phyloP scores from a whole-genome alignment of 2,888 invertebrate genomes.

The Heliothis peltigera region DNA sequence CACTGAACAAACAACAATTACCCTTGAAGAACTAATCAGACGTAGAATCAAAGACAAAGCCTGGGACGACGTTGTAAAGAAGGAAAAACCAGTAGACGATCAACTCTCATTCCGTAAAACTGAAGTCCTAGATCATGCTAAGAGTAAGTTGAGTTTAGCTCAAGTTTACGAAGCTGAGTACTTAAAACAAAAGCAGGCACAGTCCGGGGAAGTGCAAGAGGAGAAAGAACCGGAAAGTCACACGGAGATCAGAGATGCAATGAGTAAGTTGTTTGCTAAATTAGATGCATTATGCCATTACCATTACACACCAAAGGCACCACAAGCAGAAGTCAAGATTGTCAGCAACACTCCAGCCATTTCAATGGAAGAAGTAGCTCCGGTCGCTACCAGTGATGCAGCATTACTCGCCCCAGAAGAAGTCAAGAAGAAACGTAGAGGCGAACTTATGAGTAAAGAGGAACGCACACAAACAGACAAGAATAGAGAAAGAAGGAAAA shows the following conservation, averaged over 20 bases:
- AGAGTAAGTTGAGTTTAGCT: conserved; percentile 97
- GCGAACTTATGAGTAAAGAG: conserved; percentile 91
- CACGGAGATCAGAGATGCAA: conserved; percentile 93
- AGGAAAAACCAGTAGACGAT: conserved; percentile 95
- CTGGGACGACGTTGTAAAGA: conserved; percentile 98
- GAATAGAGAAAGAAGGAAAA: conserved; percentile 96
- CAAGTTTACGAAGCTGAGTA: conserved; percentile 98
- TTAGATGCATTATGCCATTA: conserved; percentile 98
- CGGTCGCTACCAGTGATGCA: conserved; percentile 95
- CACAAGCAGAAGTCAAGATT: conserved; percentile 96
- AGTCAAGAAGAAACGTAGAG: conserved; percentile 91
- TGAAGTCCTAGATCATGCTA: conserved; percentile 96
- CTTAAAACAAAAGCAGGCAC: conserved; percentile 91
- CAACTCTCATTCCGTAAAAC: conserved; percentile 96
- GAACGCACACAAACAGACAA: conserved; percentile 96
- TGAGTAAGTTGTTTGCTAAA: conserved; percentile 94
- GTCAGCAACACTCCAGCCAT: conserved; percentile 97
- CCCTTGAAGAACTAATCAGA: conserved; percentile 96
- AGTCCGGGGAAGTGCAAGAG: conserved; percentile 90
- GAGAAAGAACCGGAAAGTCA: conserved; percentile 93
- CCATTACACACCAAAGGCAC: conserved; percentile 97
- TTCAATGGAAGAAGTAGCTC: conserved; percentile 98
- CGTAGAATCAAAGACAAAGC: conserved; percentile 97
- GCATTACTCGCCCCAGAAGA: conserved; percentile 97
- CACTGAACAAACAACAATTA: conserved; percentile 96